Evolutionary conservation across 1,140 invertebrate species (phyloP).

Genomic region (Amphibalanus amphitrite): DNA sequence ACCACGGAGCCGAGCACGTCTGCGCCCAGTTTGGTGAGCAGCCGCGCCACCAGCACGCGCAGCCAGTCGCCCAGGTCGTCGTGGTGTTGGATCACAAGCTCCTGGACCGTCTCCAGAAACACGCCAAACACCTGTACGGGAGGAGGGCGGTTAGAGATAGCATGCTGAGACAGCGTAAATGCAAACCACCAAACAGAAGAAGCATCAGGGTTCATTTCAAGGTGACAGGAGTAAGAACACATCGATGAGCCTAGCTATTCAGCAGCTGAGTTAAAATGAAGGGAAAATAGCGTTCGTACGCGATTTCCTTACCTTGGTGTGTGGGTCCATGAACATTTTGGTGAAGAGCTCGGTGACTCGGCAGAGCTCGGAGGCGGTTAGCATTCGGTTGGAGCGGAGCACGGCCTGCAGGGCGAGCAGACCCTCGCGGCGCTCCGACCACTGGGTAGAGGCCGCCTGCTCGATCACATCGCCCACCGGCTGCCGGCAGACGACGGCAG

Average conservation of each 20-base stretch:
- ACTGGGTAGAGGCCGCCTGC: slow-evolving; percentile 66
- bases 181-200: slow-evolving; percentile 11
- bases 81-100: slow-evolving; percentile 67
- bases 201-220: background rate
- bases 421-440: slow-evolving; percentile 83
- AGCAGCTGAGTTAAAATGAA: too few species aligned
- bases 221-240: too few species aligned
- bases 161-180: too few species aligned
- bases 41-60: slow-evolving; percentile 57
- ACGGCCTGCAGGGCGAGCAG: slow-evolving; percentile 59
- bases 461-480: slow-evolving; percentile 77
- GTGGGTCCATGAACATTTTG: slow-evolving; percentile 91
- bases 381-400: slow-evolving; percentile 47
- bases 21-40: slow-evolving; percentile 70
- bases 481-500: too few species aligned
- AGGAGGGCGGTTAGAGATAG: too few species aligned
- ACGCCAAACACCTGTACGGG: slow-evolving; percentile 65
- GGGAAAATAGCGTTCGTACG: too few species aligned
- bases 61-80: slow-evolving; percentile 78
- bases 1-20: slow-evolving; percentile 79
- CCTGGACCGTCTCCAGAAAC: slow-evolving; percentile 81
- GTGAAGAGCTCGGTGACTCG: slow-evolving; percentile 77
- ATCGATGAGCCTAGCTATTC: too few species aligned
- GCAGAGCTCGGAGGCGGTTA: slow-evolving; percentile 50
- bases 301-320: slow-evolving; percentile 79